Base-by-base conservation (phyloP, 2,797 vertebrate species). In the Bradypodion ventrale region DNA sequence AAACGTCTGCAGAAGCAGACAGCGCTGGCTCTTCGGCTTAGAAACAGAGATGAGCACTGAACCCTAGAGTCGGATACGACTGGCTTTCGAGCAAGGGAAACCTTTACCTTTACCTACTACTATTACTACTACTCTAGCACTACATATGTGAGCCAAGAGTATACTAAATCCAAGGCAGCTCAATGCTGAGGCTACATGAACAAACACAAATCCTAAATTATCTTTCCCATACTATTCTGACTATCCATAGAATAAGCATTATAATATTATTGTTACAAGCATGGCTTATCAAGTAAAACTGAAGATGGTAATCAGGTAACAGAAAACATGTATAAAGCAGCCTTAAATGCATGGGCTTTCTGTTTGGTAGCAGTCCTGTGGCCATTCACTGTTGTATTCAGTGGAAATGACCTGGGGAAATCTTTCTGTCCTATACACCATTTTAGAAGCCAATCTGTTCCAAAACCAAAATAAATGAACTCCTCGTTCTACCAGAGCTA, bases 111-210 rank as follows among this genome's bases (percentile, higher is more conserved):
- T n/a, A n/a, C n/a, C n/a, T n/a, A n/a, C n/a, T n/a, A n/a, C n/a
- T n/a, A n/a, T n/a, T n/a, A n/a, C n/a, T n/a, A n/a, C n/a, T n/a
- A n/a, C n/a, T n/a, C n/a, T n/a, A n/a, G n/a, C n/a, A n/a, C n/a
- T n/a, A n/a, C n/a, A n/a, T n/a, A n/a, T n/a, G 82, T 56, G 46
- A 66, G 75, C 37, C 35, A 42, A 66, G 82, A 83, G 46, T 66
- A 32, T 32, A 46, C 62, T 15, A n/a, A n/a, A 44, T 66, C 72
- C 76, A 69, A 83, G 74, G 42, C 75, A 68, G 56, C 59, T 52
- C 65, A 10, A 16, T 25, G 32, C 23, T 56, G 32, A 23, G 15
- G 23, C 65, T 52, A 40, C 12, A 16, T 52, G 32, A 44, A 68
- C 44, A 56, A 56, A 29, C 32, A 69, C 23, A 40, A 56, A n/a